phyloP scores from a whole-genome alignment of 1,140 invertebrate genomes.

The Papilio polytes region DNA sequence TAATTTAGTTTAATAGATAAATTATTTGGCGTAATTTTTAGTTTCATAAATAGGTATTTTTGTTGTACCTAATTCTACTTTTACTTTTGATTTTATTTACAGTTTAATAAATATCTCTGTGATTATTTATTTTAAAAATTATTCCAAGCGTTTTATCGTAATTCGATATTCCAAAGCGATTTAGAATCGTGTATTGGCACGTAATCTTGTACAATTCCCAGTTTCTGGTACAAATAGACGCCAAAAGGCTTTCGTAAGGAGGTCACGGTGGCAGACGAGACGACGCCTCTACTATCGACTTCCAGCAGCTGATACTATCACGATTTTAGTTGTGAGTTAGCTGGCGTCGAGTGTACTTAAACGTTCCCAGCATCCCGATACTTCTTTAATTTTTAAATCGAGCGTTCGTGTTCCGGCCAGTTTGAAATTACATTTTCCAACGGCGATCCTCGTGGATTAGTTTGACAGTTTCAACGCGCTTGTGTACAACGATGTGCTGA shows the following conservation, averaged over 20 bases:
- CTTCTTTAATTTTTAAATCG: constrained; percentile 11
- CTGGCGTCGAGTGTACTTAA: constrained; percentile 51
- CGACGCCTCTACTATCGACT: constrained; percentile 76
- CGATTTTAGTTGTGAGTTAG: constrained; percentile 62
- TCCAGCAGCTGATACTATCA: constrained; percentile 71
- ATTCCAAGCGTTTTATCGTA: neutral
- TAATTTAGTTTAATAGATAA: no score
- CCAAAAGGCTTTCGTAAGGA: constrained; percentile 59
- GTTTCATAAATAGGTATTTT: no score
- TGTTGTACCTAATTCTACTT: no score
- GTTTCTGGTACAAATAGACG: constrained; percentile 41
- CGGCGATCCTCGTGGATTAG: neutral
- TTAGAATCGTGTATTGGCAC: constrained; percentile 39
- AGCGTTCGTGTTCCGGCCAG: neutral
- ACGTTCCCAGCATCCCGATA: constrained; percentile 41
- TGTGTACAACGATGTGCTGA: constrained; percentile 17
- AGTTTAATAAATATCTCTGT: no score
- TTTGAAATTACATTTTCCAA: constrained; percentile 13
- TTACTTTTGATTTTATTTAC: no score
- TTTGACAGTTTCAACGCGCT: constrained; percentile 1
- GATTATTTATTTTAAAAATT: neutral
- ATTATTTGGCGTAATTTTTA: no score
- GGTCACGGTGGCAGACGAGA: constrained; percentile 74
- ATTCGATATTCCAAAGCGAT: constrained; percentile 14
- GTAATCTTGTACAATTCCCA: constrained; percentile 46